Conservation (phyloP, 2,113 vertebrate species). For the Craseonycteris thonglongyai region DNA sequence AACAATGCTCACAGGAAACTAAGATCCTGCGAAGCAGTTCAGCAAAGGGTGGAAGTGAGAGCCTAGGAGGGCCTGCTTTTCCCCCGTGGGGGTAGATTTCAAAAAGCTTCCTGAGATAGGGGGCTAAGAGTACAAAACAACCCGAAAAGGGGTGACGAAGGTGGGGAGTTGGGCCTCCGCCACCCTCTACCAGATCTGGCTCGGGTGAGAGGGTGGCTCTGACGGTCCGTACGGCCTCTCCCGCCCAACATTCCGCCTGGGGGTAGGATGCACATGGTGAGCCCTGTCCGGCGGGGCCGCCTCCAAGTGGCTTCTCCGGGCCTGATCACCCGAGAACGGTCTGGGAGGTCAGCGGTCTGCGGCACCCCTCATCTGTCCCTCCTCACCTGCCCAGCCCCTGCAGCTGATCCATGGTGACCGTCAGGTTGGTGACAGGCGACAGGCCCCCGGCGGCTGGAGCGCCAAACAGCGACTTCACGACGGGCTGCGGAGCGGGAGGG, state of each 20-base stretch:
- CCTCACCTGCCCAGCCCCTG: conserved; percentile 87
- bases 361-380: background rate
- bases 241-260: background rate
- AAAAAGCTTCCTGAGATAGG: background rate
- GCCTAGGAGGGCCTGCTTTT: background rate
- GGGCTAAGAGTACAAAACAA: background rate
- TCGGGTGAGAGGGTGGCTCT: background rate
- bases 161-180: background rate
- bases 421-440: conserved; percentile 88
- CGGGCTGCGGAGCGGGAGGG: conserved; percentile 65
- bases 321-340: background rate
- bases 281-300: background rate
- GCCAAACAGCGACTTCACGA: conserved; percentile 78
- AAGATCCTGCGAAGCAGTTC: fast-evolving
- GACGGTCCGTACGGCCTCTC: background rate
- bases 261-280: background rate
- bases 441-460: conserved; percentile 75
- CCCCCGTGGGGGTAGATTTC: background rate
- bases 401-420: conserved; percentile 86
- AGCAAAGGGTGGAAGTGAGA: background rate
- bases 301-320: background rate
- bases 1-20: conserved; percentile 25
- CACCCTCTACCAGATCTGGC: background rate
- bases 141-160: background rate
- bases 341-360: fast-evolving